A percentile compares a stretch with the other conserved stretches of the same genome.
phyloP scores from a whole-genome alignment of 2,113 vertebrate genomes.

The Zosterops borbonicus region DNA sequence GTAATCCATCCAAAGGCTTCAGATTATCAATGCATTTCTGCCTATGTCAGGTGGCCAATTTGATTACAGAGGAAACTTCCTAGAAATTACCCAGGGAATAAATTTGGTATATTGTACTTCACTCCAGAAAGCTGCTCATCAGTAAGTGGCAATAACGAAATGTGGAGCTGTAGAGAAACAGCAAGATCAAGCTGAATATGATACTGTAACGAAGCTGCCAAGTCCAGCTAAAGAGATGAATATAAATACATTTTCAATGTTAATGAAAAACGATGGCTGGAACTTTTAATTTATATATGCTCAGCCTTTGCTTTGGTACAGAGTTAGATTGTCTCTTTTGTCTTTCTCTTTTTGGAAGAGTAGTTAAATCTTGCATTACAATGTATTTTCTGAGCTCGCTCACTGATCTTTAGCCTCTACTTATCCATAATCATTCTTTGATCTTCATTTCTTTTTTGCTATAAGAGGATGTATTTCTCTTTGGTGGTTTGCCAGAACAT shows the following conservation, averaged over 20 bases:
- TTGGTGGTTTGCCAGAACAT: conserved; percentile 38
- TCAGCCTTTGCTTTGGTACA: conserved; percentile 37
- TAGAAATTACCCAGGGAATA: not conserved
- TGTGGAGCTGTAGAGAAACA: not conserved
- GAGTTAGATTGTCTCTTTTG: conserved; percentile 17
- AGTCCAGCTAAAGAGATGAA: conserved; percentile 43
- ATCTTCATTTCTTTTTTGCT: conserved; percentile 20
- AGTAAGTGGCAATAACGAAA: not conserved
- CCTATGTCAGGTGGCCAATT: not conserved
- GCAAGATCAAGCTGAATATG: not conserved
- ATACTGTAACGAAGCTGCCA: not conserved
- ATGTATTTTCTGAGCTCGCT: not conserved
- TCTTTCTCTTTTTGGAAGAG: conserved; percentile 7
- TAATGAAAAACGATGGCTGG: conserved; percentile 26
- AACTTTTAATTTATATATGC: not conserved
- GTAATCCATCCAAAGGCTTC: not conserved
- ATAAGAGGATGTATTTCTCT: conserved; percentile 51
- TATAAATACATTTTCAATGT: conserved; percentile 12
- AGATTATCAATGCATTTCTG: not conserved
- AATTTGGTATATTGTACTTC: not conserved
- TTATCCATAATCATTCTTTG: conserved; percentile 36
- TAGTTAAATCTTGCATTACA: conserved; percentile 17
- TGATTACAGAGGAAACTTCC: not conserved
- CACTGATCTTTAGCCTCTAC: conserved; percentile 36
- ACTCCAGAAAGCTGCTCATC: not conserved